Evolutionary conservation across 2,113 vertebrate species (phyloP), one percentile per base, ranked within the genome.

Genomic region (Turnix velox): DNA sequence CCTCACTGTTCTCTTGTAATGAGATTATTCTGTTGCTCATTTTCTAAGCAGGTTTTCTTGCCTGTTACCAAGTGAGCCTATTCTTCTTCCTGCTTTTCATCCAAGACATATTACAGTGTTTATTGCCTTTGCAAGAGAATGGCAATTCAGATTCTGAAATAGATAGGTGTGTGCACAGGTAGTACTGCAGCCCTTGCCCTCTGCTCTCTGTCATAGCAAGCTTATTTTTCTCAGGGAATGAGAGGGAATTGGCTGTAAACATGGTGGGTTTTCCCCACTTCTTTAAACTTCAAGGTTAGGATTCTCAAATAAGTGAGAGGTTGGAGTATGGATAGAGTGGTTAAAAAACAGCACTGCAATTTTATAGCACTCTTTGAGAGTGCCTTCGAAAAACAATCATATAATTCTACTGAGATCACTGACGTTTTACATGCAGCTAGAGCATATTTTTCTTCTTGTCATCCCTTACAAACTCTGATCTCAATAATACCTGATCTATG

Each of bases 41-140:
- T 84, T 92, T 62, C 63, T n/a, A 86, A 46, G 42, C 46, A 90
- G 55, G 69, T 52, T 69, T 91, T 87, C 81, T 85, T 88, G 31
- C 33, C 72, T 77, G 37, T 80, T 90, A 57, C 72, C 69, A 58
- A 68, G 83, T 15, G 92, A 93, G 88, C 39, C 51, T 88, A 86
- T 92, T 90, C 42, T 58, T 93, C 90, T 92, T 90, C 76, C 86
- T 90, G 54, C 35, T 90, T 95, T 93, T 90, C 79, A 93, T 92
- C 59, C 55, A 92, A 94, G 63, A 86, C 55, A 83, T 77, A 93
- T 93, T 93, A 93, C 83, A 14, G 1, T 80, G 74, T 90, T 96
- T 92, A 94, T 93, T 96, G 91, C 75, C 51, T 88, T 95, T 84
- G 83, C 86, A 93, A 84, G 39, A 88, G 88, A 95, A 90, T 86